phyloP scores from a whole-genome alignment of 2,113 vertebrate genomes.

The Anolis carolinensis region DNA sequence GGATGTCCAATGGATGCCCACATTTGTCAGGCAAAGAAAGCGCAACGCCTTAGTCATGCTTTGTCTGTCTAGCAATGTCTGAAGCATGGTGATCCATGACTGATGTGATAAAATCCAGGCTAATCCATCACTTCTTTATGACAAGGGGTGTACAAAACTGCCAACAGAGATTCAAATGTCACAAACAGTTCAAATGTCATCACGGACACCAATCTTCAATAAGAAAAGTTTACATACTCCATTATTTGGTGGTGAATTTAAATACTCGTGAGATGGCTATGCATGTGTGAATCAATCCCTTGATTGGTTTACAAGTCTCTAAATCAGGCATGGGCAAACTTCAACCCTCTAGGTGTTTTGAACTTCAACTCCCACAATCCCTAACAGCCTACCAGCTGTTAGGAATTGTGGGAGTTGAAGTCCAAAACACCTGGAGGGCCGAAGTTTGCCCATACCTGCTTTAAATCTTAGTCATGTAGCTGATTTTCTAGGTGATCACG shows the following conservation, averaged over 20 bases:
- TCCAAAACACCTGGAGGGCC: no score
- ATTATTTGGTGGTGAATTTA: background rate
- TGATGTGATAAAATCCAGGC: background rate
- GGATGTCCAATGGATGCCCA: background rate
- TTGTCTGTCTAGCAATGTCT: background rate
- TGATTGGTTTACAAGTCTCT: background rate
- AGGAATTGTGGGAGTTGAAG: no score
- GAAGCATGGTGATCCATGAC: background rate
- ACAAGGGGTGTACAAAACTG: background rate
- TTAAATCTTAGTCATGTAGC: background rate
- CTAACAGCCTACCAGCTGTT: no score
- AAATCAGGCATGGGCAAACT: no score
- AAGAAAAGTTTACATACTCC: background rate
- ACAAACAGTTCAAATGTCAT: background rate
- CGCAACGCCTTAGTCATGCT: background rate
- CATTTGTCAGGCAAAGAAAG: background rate
- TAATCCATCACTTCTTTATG: background rate
- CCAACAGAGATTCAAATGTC: background rate
- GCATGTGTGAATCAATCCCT: background rate
- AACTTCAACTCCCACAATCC: no score
- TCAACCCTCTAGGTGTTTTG: no score
- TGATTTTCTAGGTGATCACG: background rate
- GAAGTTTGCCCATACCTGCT: no score
- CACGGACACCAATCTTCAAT: background rate
- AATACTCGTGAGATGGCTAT: background rate